phyloP scores from a whole-genome alignment of 2,888 invertebrate genomes.

The Romanomermis culicivorax region DNA sequence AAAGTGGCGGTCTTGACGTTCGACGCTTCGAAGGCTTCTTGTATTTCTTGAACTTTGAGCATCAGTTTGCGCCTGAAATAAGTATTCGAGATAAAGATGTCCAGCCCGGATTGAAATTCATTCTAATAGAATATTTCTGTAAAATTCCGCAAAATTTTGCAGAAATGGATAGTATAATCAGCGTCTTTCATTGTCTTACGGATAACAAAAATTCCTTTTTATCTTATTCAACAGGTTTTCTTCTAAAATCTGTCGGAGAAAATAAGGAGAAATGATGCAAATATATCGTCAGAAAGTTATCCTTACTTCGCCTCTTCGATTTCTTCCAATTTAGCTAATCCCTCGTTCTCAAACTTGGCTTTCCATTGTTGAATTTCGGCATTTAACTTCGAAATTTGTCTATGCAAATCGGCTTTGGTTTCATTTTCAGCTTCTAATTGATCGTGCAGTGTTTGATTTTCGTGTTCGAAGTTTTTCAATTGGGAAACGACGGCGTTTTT shows the following conservation, averaged over 20 bases:
- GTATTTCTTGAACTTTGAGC: conserved; percentile 81
- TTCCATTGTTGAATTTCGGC: conserved; percentile 41
- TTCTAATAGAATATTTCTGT: not conserved
- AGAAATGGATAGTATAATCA: not conserved
- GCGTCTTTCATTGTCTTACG: not conserved
- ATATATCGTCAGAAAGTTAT: too few species aligned
- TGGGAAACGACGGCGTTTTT: conserved; percentile 39
- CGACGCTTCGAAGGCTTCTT: conserved; percentile 87
- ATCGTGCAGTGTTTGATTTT: conserved; percentile 93
- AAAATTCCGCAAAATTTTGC: not conserved
- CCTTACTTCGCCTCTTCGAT: conserved; percentile 24
- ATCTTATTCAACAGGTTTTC: too few species aligned
- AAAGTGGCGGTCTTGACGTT: conserved; percentile 88
- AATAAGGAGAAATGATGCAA: too few species aligned
- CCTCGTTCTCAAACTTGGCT: conserved; percentile 11
- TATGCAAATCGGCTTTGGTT: conserved; percentile 90
- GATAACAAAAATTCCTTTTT: not conserved
- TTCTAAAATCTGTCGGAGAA: too few species aligned
- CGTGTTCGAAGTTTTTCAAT: conserved; percentile 96
- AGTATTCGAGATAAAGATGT: not conserved
- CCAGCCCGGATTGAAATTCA: not conserved
- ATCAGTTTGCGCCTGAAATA: conserved; percentile 39
- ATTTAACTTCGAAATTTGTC: conserved; percentile 95
- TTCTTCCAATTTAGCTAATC: conserved; percentile 18
- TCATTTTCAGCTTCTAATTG: conserved; percentile 98